Conservation (phyloP, 2,797 vertebrate species). For the Dryobates pubescens region DNA sequence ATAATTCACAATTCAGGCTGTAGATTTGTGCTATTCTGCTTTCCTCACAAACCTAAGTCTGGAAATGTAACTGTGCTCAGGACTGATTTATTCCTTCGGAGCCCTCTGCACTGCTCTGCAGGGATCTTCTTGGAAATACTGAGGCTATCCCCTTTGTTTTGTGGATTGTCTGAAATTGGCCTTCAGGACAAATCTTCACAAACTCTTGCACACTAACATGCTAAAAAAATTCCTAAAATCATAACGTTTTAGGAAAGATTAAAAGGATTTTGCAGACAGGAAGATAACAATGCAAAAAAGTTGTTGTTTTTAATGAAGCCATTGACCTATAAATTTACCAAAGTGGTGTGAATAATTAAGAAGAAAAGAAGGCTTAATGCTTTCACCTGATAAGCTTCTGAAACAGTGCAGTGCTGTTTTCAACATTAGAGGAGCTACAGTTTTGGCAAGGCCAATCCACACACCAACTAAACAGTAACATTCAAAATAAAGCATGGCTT, state of each 20-base stretch:
- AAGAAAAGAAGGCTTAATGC: background rate
- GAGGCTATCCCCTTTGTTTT: background rate
- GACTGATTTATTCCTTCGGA: background rate
- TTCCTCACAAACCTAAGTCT: background rate
- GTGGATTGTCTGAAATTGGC: background rate
- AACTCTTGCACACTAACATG: background rate
- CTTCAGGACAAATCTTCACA: background rate
- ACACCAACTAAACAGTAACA: background rate
- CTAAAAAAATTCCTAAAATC: background rate
- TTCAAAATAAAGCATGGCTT: background rate
- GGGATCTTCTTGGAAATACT: background rate
- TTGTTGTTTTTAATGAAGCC: background rate
- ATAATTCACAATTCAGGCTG: background rate
- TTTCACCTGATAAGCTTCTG: background rate
- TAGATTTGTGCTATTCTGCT: background rate
- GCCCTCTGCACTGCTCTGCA: background rate
- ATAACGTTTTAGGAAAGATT: background rate
- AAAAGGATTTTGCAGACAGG: background rate
- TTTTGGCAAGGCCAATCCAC: background rate
- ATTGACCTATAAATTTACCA: background rate
- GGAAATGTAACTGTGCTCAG: background rate
- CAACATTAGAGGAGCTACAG: background rate
- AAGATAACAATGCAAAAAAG: background rate
- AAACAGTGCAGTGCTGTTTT: background rate
- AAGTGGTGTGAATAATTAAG: background rate